These are phyloP conservation scores for Zaprionus camerounensis DNA, from an alignment of 1,140 invertebrate genomes.

Conservation along the genomic window DNA sequence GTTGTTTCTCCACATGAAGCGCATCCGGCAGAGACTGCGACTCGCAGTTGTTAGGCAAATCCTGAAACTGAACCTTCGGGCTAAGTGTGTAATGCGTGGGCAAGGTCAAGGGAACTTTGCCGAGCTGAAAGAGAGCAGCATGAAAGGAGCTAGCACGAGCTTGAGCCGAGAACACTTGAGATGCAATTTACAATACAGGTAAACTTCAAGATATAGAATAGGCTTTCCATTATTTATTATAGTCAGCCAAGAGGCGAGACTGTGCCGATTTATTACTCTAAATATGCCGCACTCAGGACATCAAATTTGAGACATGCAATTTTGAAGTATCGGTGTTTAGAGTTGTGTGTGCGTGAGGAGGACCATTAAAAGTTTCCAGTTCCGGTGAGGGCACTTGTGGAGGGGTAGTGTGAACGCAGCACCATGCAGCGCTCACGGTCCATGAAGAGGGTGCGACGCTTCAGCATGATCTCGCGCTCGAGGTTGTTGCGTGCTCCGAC, in stretches of 20 bases:
- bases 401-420: slow-evolving; percentile 88
- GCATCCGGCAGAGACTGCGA: slow-evolving; percentile 33
- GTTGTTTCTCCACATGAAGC: slow-evolving; percentile 59
- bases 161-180: neutral
- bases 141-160: no score
- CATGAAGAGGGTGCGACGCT: slow-evolving; percentile 89
- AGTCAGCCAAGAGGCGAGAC: neutral
- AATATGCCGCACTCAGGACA: neutral
- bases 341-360: neutral
- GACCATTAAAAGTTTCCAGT: slow-evolving; percentile 19
- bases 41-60: slow-evolving; percentile 40
- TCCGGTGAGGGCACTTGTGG: slow-evolving; percentile 87
- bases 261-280: neutral
- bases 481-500: slow-evolving; percentile 87
- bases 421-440: slow-evolving; percentile 88
- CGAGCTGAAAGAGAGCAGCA: neutral
- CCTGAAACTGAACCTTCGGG: slow-evolving; percentile 19
- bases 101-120: slow-evolving; percentile 60
- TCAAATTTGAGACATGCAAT: slow-evolving; percentile 32
- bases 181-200: neutral
- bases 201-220: neutral
- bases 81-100: slow-evolving; percentile 6
- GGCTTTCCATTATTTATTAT: neutral
- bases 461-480: slow-evolving; percentile 90
- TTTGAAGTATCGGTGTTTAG: neutral